These are phyloP conservation scores for Pristiophorus japonicus DNA, from an alignment of 2,113 vertebrate species.

Conservation along the genomic window DNA sequence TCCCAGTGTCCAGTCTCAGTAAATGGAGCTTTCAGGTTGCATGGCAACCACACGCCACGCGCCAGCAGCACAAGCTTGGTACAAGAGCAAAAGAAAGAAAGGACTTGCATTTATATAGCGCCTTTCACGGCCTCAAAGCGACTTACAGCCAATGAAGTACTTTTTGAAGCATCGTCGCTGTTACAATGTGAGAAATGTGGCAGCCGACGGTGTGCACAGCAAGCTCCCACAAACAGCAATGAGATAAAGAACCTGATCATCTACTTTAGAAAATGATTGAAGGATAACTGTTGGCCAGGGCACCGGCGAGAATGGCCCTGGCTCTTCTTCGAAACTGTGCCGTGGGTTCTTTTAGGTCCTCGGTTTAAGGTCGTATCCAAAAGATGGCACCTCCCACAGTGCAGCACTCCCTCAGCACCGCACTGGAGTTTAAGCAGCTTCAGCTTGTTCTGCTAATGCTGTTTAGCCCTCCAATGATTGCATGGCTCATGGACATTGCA, in stretches of 20 bases:
- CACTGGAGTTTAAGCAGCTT: background rate
- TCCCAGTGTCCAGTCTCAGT: background rate
- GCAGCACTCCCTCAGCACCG: background rate
- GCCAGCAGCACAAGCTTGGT: background rate
- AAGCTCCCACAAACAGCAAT: background rate
- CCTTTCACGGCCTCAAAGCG: background rate
- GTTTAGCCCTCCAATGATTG: background rate
- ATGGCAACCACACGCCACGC: background rate
- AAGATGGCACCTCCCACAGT: background rate
- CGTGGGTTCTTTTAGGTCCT: background rate
- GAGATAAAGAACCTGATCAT: background rate
- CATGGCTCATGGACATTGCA: background rate
- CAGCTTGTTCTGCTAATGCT: background rate
- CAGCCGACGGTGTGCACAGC: background rate
- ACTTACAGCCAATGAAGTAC: background rate
- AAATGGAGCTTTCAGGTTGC: background rate
- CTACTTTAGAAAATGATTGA: background rate
- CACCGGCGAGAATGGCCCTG: background rate
- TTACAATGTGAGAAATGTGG: background rate
- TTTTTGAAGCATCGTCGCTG: background rate
- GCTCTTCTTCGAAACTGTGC: background rate
- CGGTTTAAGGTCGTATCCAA: background rate
- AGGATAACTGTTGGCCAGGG: background rate
- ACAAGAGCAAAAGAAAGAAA: background rate
- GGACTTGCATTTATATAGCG: background rate